Base-by-base conservation (phyloP, 2,888 invertebrate genomes). In the Lasioglossum malachurum region DNA sequence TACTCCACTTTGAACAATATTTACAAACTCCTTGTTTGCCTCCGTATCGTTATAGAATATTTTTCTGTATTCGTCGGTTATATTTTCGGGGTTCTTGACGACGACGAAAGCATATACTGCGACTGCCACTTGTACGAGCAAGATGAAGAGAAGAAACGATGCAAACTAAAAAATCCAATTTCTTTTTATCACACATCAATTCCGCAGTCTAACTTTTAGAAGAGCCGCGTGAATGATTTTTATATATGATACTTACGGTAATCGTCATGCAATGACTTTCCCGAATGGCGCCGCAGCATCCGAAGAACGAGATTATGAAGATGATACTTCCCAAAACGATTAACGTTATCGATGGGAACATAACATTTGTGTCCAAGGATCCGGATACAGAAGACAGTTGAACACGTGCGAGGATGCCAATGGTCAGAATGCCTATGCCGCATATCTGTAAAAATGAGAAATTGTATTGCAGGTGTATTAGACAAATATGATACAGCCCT, bases 81-180 rank as follows among this genome's bases (percentile, higher is more conserved):
- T 31, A 0, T 85, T 93, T 80, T 96, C 95, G 76, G 96, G 94
- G 84, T 96, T 96, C 7, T 96, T 97, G 46, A 96, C 96, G 93
- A 97, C 96, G 4, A 97, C 95, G 95, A 97, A 97, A 80, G 97
- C 96, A 82, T 97, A 96, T 16, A 97, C 96, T 0, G 97, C 97
- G 86, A 97, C 95, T 31, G 97, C 97, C 87, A 98, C 96, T 96
- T 98, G 97, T 82, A 97, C 95, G 80, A 98, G 97, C 94, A 98
- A 97, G 87, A 98, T 96, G 75, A 97, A 96, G 90, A 98, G 95
- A 90, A 98, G 95, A 94, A 97, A 96, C 89, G 97, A 96, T 8
- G 98, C 97, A 95, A 97, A 98, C 98, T 98, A 95, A 84, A 90
- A 84, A 12, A 57, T 12, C 4, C 12, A 3, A n/a, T 57, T 23